Evolutionary conservation across 2,888 invertebrate species (phyloP).

Genomic region (Bugula neritina): DNA sequence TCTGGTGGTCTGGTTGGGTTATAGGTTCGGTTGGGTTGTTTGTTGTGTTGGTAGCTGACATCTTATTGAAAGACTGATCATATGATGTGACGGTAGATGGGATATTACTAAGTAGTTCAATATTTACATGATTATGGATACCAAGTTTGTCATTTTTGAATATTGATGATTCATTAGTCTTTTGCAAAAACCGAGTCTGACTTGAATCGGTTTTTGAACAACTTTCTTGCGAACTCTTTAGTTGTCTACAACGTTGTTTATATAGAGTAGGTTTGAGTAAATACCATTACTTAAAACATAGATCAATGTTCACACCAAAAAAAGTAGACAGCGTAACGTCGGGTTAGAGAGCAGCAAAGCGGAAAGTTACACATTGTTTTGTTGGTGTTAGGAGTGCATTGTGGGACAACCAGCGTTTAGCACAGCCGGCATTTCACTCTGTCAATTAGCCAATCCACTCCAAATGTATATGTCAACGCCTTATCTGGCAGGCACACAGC

Average conservation of each 20-base stretch:
- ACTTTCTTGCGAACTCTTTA: slow-evolving; percentile 11
- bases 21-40: background rate
- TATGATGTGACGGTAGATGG: too few species aligned
- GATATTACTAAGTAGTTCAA: too few species aligned
- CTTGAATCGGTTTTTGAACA: slow-evolving; percentile 8
- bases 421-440: too few species aligned
- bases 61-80: too few species aligned
- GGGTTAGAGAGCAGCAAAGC: background rate
- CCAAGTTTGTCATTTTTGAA: too few species aligned
- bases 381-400: too few species aligned
- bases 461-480: background rate
- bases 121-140: too few species aligned
- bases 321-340: background rate
- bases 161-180: slow-evolving; percentile 1
- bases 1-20: background rate
- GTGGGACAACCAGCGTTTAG: too few species aligned
- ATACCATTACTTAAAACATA: background rate
- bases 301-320: too few species aligned
- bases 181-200: background rate
- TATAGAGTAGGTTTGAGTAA: too few species aligned
- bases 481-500: background rate
- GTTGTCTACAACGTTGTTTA: slow-evolving; percentile 1
- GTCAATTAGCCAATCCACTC: too few species aligned
- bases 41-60: too few species aligned
- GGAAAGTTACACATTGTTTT: background rate